Evolutionary conservation across 2,113 vertebrate species (phyloP), one percentile per base, ranked within the genome.

Genomic region (Nipponia nippon): DNA sequence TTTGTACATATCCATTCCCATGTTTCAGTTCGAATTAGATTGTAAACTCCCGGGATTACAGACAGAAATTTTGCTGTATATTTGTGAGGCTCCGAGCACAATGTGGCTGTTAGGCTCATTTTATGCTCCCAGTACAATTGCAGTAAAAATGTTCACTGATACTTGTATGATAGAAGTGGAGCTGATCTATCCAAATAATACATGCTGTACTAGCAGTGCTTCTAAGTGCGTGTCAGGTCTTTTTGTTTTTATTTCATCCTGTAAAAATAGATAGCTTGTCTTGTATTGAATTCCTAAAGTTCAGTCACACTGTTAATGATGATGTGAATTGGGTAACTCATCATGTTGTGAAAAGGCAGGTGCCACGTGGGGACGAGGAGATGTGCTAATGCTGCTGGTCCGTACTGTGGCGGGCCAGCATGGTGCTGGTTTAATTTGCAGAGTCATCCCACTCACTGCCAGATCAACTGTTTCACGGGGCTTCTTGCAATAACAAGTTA

Each of bases 401-500:
- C 40, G 22, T 5, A 2, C 55, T 12, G 30, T 7, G 55, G 8
- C 13, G 22, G 38, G 58, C 11, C 69, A 78, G 50, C 34, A 17
- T 34, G 3, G 0, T 13, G 18, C 70, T 50, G 42, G 1, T 27
- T 9, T 8, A 1, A 18, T 76, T 23, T 46, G 34, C 27, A 36
- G 44, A 8, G 38, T n/a, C 78, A 15, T 23, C 61, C 1, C 1
- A 1, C 34, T 73, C 1, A 1, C 34, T 73, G 47, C 52, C 83
- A 80, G 34, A 53, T 66, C 30, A 27, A 6, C 15, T 21, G 59
- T 36, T 38, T 36, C n/a, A 14, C 0, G 1, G 65, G 50, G 30
- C 8, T 42, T 71, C 52, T 62, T 13, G 1, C 5, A 17, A 2
- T 15, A 21, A 40, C 5, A n/a, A 36, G 4, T 34, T 75, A 8